These are phyloP conservation scores for Adelphocoris suturalis DNA, from an alignment of 2,888 invertebrate species.

Conservation along the genomic window DNA sequence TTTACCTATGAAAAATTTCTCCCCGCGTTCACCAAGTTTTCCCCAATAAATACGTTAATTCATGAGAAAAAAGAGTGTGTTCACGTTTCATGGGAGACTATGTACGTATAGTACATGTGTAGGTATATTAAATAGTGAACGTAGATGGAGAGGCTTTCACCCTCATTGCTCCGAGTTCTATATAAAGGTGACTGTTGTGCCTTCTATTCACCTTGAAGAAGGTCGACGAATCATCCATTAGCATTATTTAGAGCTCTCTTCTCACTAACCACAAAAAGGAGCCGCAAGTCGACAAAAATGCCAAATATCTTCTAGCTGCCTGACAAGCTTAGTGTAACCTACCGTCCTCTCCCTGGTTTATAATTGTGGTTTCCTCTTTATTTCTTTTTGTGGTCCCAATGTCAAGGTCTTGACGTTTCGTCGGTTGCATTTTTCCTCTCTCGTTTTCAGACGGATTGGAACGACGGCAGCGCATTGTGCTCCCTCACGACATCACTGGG, in stretches of 20 bases:
- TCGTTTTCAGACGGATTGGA: constrained; percentile 93
- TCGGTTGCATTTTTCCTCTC: not conserved
- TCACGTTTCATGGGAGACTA: too few species aligned
- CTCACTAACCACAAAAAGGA: not conserved
- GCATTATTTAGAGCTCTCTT: constrained; percentile 13
- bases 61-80: too few species aligned
- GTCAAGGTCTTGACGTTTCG: not conserved
- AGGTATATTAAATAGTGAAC: too few species aligned
- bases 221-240: not conserved
- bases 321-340: not conserved
- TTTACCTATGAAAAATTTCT: too few species aligned
- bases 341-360: not conserved
- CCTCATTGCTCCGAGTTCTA: too few species aligned
- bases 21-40: too few species aligned
- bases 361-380: not conserved
- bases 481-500: constrained; percentile 94
- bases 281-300: not conserved
- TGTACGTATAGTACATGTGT: too few species aligned
- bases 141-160: too few species aligned
- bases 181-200: not conserved
- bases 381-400: not conserved
- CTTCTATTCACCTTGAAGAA: not conserved
- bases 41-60: too few species aligned
- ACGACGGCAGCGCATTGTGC: constrained; percentile 93
- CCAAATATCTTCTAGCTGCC: not conserved